Percentiles rank a stretch among this genome's conserved stretches.
Evolutionary conservation across 1,140 invertebrate species (phyloP).

Genomic region (Andrena cerasifolii): DNA sequence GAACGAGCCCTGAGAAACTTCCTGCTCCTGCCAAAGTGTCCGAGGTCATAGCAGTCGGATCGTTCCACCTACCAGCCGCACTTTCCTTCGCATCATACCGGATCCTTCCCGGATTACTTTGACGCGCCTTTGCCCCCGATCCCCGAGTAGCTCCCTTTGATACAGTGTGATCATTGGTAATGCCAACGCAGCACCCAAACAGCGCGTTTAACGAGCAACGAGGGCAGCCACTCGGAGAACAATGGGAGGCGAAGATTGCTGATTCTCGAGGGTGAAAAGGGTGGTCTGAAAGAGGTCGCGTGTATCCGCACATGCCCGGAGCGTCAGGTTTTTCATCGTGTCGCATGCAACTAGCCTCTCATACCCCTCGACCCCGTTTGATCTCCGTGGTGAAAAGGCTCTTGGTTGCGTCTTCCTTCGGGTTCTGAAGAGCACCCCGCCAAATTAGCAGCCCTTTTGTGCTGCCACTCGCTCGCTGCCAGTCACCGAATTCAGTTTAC

Average conservation of each 20-base stretch:
- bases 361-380: slow-evolving; percentile 34
- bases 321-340: slow-evolving; percentile 47
- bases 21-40: background rate
- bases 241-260: slow-evolving; percentile 45
- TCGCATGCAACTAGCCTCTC: slow-evolving; percentile 29
- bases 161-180: too few species aligned
- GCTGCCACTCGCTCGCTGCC: slow-evolving; percentile 65
- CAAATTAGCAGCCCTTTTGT: slow-evolving; percentile 69
- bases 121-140: too few species aligned
- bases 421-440: slow-evolving; percentile 36
- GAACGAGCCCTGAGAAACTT: background rate
- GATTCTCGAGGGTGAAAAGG: slow-evolving; percentile 31
- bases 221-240: background rate
- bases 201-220: too few species aligned
- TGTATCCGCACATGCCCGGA: slow-evolving; percentile 3
- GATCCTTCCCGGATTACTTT: too few species aligned
- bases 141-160: too few species aligned
- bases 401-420: slow-evolving; percentile 12
- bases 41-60: too few species aligned
- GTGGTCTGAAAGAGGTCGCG: background rate
- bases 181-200: too few species aligned
- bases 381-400: slow-evolving; percentile 38
- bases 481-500: slow-evolving; percentile 65
- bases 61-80: too few species aligned
- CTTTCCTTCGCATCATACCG: too few species aligned